Conservation (phyloP, 1,140 invertebrate species). For the Holcopasites calliopsidis region DNA sequence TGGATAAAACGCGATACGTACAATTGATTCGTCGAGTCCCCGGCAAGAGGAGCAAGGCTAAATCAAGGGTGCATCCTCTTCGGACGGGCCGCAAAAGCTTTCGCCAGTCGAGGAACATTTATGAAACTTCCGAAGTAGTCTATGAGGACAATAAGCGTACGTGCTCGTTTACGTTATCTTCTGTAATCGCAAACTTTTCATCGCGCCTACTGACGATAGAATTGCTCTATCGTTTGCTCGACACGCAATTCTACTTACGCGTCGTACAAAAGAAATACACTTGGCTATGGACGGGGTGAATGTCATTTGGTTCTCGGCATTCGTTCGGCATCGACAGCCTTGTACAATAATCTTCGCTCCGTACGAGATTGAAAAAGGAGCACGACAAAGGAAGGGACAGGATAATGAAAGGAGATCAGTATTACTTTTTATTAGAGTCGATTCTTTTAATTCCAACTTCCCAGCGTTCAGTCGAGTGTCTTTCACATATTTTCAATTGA, state of each 20-base stretch:
- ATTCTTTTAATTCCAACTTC: neutral
- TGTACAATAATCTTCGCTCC: constrained; percentile 15
- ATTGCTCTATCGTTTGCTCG: constrained; percentile 17
- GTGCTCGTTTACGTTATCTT: constrained; percentile 60
- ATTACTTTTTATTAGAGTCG: neutral
- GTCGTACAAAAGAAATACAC: neutral
- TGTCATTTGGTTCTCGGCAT: constrained; percentile 42
- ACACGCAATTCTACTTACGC: too few species aligned
- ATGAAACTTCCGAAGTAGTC: constrained; percentile 42
- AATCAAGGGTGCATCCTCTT: constrained; percentile 35
- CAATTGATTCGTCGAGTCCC: neutral
- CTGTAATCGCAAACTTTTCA: constrained; percentile 43
- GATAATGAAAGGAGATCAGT: neutral
- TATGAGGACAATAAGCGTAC: constrained; percentile 70
- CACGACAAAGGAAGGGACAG: neutral
- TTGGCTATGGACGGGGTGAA: neutral
- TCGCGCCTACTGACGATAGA: constrained; percentile 18
- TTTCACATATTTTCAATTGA: constrained; percentile 7
- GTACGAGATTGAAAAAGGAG: neutral
- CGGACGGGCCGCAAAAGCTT: too few species aligned
- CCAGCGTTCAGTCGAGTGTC: constrained; percentile 20
- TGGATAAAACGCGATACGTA: constrained; percentile 13
- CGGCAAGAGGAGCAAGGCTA: neutral
- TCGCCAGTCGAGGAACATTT: constrained; percentile 34
- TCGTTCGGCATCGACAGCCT: constrained; percentile 18